Percentiles rank a stretch among this genome's conserved stretches.
These are phyloP conservation scores for Dromiciops gliroides DNA, from an alignment of 2,113 vertebrate species.

Conservation along the genomic window DNA sequence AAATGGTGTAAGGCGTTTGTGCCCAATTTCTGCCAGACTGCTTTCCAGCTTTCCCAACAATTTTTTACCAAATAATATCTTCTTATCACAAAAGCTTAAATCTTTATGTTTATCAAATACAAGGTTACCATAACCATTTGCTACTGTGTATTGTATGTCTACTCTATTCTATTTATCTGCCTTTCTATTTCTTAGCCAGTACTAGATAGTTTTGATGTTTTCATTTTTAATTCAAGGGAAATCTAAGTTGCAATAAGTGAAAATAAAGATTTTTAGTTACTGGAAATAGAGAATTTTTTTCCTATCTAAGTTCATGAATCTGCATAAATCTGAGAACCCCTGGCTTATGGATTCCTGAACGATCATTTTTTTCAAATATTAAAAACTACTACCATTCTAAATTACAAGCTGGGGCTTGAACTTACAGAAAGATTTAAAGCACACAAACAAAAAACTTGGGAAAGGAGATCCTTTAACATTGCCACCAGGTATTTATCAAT, in stretches of 20 bases:
- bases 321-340: not conserved
- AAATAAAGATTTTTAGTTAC: not conserved
- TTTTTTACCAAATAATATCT: too few relatives aligned
- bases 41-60: too few relatives aligned
- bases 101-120: too few relatives aligned
- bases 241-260: not conserved
- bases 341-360: not conserved
- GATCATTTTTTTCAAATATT: constrained; percentile 22
- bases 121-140: too few relatives aligned
- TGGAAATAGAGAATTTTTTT: not conserved
- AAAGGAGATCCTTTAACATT: not conserved
- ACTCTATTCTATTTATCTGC: too few relatives aligned
- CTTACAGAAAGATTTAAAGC: constrained; percentile 32
- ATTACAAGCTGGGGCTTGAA: constrained; percentile 3
- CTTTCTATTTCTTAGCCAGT: too few relatives aligned
- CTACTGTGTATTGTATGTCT: too few relatives aligned
- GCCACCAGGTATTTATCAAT: not conserved
- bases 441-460: constrained; percentile 26
- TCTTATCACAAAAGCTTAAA: too few relatives aligned
- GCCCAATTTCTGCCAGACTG: too few relatives aligned
- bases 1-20: too few relatives aligned
- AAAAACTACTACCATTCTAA: constrained; percentile 6
- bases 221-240: not conserved
- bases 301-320: not conserved
- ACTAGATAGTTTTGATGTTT: not conserved